Evolutionary conservation across 2,888 invertebrate species (phyloP).

Genomic region (Apantesis nais): DNA sequence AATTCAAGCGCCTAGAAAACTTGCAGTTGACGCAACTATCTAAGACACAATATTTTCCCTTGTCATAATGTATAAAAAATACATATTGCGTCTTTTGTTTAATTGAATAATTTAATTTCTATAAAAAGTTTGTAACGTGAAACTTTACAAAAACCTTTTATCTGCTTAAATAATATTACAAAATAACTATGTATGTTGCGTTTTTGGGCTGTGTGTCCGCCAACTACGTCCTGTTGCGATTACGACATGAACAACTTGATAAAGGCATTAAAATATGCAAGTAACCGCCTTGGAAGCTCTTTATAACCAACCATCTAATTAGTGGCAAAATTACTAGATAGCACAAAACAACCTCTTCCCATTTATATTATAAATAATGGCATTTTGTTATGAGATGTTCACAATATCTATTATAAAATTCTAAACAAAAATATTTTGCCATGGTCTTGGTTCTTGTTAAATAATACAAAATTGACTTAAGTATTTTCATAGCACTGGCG

Average conservation of each 20-base stretch:
- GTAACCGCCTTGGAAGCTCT: slow-evolving; percentile 54
- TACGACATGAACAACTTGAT: slow-evolving; percentile 61
- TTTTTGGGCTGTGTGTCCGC: slow-evolving; percentile 50
- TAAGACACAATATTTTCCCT: no score
- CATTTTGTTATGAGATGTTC: slow-evolving; percentile 3
- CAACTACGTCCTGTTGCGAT: slow-evolving; percentile 61
- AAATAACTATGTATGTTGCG: slow-evolving; percentile 2
- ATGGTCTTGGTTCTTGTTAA: neutral
- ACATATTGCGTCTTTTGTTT: no score
- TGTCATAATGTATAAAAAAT: no score
- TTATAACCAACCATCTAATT: slow-evolving; percentile 49
- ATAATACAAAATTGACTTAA: neutral
- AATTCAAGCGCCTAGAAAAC: no score
- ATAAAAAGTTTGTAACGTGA: neutral
- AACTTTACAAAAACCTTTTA: neutral
- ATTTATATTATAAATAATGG: slow-evolving; percentile 39
- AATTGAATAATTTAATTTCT: no score
- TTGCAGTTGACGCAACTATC: no score
- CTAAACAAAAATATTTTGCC: neutral
- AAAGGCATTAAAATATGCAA: slow-evolving; percentile 77
- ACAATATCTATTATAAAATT: neutral
- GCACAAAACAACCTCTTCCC: slow-evolving; percentile 34
- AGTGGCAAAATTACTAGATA: slow-evolving; percentile 41
- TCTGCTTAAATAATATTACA: neutral
- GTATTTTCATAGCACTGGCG: neutral